phyloP scores from a whole-genome alignment of 1,140 invertebrate species.

The Euborellia annulipes region DNA sequence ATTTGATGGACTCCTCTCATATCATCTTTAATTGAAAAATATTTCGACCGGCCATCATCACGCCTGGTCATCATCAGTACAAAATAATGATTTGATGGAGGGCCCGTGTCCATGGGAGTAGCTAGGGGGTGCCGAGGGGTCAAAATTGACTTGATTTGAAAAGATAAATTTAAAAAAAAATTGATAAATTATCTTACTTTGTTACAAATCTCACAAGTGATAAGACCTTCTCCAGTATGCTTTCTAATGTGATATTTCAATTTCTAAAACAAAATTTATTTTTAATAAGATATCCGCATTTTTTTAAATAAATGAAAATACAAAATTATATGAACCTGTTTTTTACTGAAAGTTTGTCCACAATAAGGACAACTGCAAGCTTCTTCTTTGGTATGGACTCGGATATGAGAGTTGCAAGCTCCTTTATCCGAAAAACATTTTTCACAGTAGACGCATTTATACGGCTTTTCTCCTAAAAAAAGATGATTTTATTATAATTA shows the following conservation, averaged over 20 bases:
- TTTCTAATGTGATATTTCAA: slow-evolving; percentile 23
- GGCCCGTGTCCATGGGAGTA: too few relatives aligned
- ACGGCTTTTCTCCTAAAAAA: slow-evolving; percentile 32
- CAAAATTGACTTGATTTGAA: too few relatives aligned
- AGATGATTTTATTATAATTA: too few relatives aligned
- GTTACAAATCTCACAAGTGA: slow-evolving; percentile 20
- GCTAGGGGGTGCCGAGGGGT: too few relatives aligned
- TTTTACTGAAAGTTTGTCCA: slow-evolving; percentile 31
- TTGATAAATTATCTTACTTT: slow-evolving; percentile 11
- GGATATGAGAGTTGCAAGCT: slow-evolving; percentile 35
- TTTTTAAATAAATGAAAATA: background rate
- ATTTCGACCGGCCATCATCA: too few relatives aligned
- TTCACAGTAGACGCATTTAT: slow-evolving; percentile 33
- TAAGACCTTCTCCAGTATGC: slow-evolving; percentile 22
- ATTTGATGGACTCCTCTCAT: too few relatives aligned
- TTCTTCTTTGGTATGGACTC: slow-evolving; percentile 34
- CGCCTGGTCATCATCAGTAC: too few relatives aligned
- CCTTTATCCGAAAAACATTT: slow-evolving; percentile 37
- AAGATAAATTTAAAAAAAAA: background rate
- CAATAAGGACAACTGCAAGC: slow-evolving; percentile 33
- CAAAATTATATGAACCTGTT: slow-evolving; percentile 14
- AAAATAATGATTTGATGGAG: too few relatives aligned
- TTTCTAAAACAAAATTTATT: slow-evolving; percentile 13
- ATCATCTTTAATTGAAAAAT: too few relatives aligned
- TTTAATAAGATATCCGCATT: background rate